These are phyloP conservation scores for Lysandra bellargus DNA, from an alignment of 2,888 invertebrate species.

Conservation along the genomic window DNA sequence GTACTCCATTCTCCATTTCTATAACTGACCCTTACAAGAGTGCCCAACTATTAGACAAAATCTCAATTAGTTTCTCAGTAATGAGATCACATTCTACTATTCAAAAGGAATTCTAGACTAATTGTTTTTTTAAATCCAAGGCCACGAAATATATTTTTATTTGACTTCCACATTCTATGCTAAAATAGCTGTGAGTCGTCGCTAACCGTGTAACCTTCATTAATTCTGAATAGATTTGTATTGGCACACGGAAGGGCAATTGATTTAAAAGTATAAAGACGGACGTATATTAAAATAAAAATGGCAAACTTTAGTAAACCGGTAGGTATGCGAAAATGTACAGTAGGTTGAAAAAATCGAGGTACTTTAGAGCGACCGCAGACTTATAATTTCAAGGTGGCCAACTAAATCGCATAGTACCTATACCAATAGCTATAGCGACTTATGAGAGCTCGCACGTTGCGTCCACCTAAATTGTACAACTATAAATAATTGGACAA, in stretches of 20 bases:
- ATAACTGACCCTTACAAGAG: neutral
- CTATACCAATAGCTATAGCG: no score
- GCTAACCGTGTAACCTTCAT: slow-evolving; percentile 7
- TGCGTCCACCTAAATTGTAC: no score
- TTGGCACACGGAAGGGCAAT: slow-evolving; percentile 15
- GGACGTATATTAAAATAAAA: neutral
- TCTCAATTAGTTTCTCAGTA: neutral
- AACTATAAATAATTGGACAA: no score
- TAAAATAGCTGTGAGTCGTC: slow-evolving; percentile 3
- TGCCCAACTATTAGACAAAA: neutral
- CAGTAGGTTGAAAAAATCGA: neutral
- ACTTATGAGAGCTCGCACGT: no score
- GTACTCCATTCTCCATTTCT: neutral
- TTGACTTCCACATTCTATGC: slow-evolving; percentile 13
- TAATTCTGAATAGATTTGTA: slow-evolving; percentile 20
- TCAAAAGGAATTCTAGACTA: slow-evolving; percentile 22
- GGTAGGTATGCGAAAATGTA: neutral
- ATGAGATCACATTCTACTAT: slow-evolving; percentile 1
- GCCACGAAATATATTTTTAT: neutral
- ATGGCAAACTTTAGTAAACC: neutral
- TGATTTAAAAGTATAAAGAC: slow-evolving; percentile 7
- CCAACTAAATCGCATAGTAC: no score
- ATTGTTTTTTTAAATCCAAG: slow-evolving; percentile 20
- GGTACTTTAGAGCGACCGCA: no score
- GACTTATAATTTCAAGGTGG: no score